Evolutionary conservation across 2,888 invertebrate genomes (phyloP), one percentile per base, ranked within the genome.

Genomic region (Cremastinae sp.): DNA sequence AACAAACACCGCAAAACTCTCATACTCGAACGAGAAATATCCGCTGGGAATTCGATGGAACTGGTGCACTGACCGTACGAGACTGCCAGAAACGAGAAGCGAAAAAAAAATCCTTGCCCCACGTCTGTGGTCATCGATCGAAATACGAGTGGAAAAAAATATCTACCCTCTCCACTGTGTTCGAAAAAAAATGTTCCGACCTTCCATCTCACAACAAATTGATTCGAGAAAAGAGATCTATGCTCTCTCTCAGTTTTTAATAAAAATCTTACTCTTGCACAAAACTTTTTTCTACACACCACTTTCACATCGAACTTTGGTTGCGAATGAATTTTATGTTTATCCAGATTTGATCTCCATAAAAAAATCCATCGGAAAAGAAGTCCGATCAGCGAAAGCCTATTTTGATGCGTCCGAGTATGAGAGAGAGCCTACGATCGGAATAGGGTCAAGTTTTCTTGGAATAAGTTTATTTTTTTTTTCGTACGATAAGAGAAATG

Each of bases 1-100:
- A 65, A 74, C 77, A 74, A 77, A 77, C 65, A 74, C 77, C 77
- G 65, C 74, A 61, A 74, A 74, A 77, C 70, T 77, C 77, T 61
- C 28, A 70, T 74, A 59, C 61, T 39, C 70, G 20, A 51, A 28
- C 28, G 37, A 37, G 22, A n/a, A 45, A 43, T 18, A 51, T 37
- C 70, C 70, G n/a, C 2, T 43, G 58, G 65, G 65, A 62, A 62
- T 74, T 41, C 49, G 55, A 18, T 16, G 22, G 53, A 49, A 47
- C 61, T 73, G 22, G 68, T 55, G 43, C 59, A 55, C 37, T 49
- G 65, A 65, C 51, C 68, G 69, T 65, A 68, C 66, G 61, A 59
- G 28, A 51, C 22, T 47, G 39, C 45, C 64, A 41, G 59, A 41
- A 45, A 59, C 35, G 20, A n/a, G 9, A 51, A 43, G 49, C 18